Conservation (phyloP, 1,140 invertebrate genomes). For the Matsumurasca onukii region DNA sequence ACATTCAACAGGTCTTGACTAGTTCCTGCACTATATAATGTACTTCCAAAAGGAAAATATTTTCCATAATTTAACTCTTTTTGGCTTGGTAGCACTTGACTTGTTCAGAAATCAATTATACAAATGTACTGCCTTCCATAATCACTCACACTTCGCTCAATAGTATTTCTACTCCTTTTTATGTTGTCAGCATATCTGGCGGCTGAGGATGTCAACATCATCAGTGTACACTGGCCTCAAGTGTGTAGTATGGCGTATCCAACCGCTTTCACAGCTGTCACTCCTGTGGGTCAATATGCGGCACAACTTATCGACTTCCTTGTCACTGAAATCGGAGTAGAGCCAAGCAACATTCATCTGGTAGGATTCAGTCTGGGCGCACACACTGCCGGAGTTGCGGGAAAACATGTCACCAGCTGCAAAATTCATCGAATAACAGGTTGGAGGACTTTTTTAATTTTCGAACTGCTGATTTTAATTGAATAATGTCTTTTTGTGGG, state of each 20-base stretch:
- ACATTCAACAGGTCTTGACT: too few species aligned
- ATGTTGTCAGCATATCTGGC: constrained; percentile 57
- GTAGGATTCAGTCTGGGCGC: constrained; percentile 84
- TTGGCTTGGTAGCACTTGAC: too few species aligned
- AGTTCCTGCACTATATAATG: too few species aligned
- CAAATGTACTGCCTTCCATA: too few species aligned
- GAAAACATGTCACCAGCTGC: constrained; percentile 55
- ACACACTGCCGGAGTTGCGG: constrained; percentile 78
- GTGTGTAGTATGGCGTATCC: constrained; percentile 47
- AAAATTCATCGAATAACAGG: constrained; percentile 63
- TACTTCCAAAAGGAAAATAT: too few species aligned
- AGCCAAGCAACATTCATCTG: constrained; percentile 62
- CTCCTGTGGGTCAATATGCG: constrained; percentile 46
- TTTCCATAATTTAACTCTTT: too few species aligned
- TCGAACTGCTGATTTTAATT: too few species aligned
- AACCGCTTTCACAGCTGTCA: constrained; percentile 30
- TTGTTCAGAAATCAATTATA: too few species aligned
- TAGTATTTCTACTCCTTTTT: too few species aligned
- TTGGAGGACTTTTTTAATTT: too few species aligned
- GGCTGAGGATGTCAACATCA: constrained; percentile 58
- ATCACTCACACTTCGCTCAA: too few species aligned
- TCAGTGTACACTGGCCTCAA: constrained; percentile 62
- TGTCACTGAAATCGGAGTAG: constrained; percentile 10
- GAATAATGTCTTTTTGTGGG: too few species aligned
- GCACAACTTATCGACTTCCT: constrained; percentile 35